A percentile compares a stretch with the other conserved stretches of the same genome.
Evolutionary conservation across 2,113 vertebrate genomes (phyloP).

Genomic region (Corythornis madagascariensis): DNA sequence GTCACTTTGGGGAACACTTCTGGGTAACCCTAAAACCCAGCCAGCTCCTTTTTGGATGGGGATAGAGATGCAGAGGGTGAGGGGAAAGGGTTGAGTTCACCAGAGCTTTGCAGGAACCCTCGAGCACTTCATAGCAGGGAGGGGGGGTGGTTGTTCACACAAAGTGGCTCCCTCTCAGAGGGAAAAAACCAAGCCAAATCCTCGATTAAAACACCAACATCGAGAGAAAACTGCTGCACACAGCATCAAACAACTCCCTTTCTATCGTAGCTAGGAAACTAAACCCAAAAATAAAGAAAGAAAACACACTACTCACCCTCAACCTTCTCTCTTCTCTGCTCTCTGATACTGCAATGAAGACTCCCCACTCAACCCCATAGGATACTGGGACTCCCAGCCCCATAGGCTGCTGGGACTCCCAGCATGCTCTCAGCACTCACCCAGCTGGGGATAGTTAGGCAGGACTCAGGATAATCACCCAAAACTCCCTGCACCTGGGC

Average conservation of each 20-base stretch:
- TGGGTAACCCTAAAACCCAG: not conserved
- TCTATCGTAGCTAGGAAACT: no score
- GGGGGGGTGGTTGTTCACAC: no score
- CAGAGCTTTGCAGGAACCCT: not conserved
- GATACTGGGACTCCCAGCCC: not conserved
- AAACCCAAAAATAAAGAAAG: not conserved
- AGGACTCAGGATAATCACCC: not conserved
- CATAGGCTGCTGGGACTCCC: not conserved
- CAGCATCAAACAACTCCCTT: not conserved
- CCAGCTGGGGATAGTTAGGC: not conserved
- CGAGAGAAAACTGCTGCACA: not conserved
- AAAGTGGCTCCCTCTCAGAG: rapidly evolving
- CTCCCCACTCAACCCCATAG: not conserved
- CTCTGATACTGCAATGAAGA: not conserved
- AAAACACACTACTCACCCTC: not conserved
- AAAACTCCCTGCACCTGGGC: not conserved
- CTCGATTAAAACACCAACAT: not conserved
- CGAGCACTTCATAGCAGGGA: not conserved
- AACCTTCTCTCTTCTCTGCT: no score
- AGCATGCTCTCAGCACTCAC: no score
- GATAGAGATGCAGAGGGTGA: rapidly evolving
- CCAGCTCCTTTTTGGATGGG: not conserved
- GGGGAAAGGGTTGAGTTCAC: not conserved
- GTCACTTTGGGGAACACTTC: not conserved
- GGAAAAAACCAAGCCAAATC: not conserved